A percentile compares a stretch with the other conserved stretches of the same genome.
Evolutionary conservation across 2,113 vertebrate species (phyloP).

Genomic region (Oriolus oriolus): DNA sequence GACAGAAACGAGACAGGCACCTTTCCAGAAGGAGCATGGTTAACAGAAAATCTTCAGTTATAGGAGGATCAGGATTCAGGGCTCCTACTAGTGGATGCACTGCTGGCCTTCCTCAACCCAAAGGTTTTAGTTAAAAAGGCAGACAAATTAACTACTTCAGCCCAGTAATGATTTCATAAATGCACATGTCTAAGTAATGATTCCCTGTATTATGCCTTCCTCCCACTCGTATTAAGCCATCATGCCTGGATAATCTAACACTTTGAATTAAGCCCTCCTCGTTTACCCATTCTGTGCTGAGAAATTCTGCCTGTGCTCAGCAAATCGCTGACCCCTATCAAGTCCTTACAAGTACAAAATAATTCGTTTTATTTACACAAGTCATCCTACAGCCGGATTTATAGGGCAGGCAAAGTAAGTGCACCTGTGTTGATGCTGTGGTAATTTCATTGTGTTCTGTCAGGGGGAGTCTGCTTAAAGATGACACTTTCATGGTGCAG

Average conservation of each 20-base stretch:
- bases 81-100: conserved; percentile 1
- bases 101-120: background rate
- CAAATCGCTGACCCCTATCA: background rate
- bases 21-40: background rate
- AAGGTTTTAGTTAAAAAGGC: background rate
- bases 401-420: background rate
- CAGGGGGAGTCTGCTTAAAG: background rate
- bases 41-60: background rate
- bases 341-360: conserved; percentile 3
- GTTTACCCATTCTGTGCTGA: background rate
- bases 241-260: conserved; percentile 14
- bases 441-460: background rate
- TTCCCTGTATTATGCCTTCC: conserved; percentile 10
- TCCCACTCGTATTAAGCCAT: conserved; percentile 36
- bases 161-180: conserved; percentile 50
- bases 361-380: conserved; percentile 6
- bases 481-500: background rate
- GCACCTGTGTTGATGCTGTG: conserved; percentile 5
- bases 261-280: conserved; percentile 14
- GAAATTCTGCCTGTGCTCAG: conserved; percentile 16
- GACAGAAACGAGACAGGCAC: background rate
- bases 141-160: conserved; percentile 33
- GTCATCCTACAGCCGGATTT: conserved; percentile 7
- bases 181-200: conserved; percentile 18
- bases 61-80: background rate